Evolutionary conservation across 2,888 invertebrate species (phyloP).

Genomic region (Muschampia plurimacula): DNA sequence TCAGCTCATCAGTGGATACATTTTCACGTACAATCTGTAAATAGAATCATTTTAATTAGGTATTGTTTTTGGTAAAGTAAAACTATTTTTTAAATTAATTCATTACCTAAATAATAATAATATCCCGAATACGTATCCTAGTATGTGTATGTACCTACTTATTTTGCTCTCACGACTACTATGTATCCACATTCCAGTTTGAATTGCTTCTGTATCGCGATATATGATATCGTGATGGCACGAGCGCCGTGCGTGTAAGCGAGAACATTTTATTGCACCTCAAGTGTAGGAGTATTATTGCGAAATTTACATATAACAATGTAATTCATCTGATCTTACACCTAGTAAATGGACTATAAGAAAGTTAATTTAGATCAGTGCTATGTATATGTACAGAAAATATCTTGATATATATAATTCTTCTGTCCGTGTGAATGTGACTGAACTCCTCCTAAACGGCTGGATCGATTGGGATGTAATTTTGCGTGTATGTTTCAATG

Average conservation of each 20-base stretch:
- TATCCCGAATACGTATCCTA: background rate
- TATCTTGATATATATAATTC: no score
- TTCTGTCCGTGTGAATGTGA: no score
- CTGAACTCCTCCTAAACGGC: no score
- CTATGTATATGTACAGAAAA: no score
- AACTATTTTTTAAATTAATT: no score
- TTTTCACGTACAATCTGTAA: no score
- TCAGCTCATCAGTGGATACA: no score
- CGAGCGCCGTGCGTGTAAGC: conserved; percentile 29
- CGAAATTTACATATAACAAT: conserved; percentile 30
- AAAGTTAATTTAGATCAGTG: background rate
- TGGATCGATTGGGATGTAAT: no score
- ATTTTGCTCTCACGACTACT: conserved; percentile 4
- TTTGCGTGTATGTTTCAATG: no score
- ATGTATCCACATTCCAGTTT: conserved; percentile 18
- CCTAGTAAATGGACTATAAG: background rate
- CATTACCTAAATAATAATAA: background rate
- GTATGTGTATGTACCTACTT: background rate
- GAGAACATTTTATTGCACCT: conserved; percentile 28
- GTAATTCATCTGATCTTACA: conserved; percentile 25
- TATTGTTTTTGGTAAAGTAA: no score
- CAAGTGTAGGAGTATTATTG: conserved; percentile 29
- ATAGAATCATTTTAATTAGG: no score
- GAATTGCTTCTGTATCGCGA: conserved; percentile 35
- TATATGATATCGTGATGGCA: conserved; percentile 35